These are phyloP conservation scores for Illadopsis cleaveri DNA, from an alignment of 2,113 vertebrate genomes.

Conservation along the genomic window DNA sequence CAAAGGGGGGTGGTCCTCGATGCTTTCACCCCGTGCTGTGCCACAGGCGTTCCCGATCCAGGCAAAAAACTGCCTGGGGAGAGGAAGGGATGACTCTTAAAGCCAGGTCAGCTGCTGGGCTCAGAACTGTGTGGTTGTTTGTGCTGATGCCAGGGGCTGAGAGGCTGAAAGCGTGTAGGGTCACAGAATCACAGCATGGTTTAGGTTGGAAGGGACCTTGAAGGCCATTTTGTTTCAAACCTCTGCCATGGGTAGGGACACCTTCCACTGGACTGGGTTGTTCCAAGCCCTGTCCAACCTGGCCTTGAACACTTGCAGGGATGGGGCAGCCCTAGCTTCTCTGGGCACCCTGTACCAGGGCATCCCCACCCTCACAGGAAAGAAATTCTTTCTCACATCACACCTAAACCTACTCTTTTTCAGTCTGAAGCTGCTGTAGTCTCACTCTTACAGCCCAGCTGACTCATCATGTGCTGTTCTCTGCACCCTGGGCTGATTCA, in stretches of 20 bases:
- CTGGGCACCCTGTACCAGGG: background rate
- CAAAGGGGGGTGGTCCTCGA: background rate
- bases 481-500: background rate
- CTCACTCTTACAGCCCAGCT: accelerated
- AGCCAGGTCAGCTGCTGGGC: accelerated
- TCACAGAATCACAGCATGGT: no score
- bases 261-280: background rate
- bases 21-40: background rate
- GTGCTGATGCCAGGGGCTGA: background rate
- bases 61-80: background rate
- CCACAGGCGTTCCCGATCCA: accelerated
- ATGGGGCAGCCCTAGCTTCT: background rate
- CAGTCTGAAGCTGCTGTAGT: background rate
- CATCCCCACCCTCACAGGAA: background rate
- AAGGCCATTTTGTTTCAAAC: no score
- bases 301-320: background rate
- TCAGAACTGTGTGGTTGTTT: accelerated
- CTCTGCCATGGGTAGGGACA: background rate
- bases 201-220: background rate
- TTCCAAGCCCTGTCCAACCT: background rate
- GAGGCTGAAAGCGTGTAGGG: background rate
- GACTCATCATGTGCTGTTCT: accelerated
- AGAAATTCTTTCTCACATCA: background rate
- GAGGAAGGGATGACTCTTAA: background rate
- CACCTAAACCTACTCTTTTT: background rate